Percentiles rank a stretch among this genome's conserved stretches.
phyloP scores from a whole-genome alignment of 2,113 vertebrate species.

The Sciurus niger region DNA sequence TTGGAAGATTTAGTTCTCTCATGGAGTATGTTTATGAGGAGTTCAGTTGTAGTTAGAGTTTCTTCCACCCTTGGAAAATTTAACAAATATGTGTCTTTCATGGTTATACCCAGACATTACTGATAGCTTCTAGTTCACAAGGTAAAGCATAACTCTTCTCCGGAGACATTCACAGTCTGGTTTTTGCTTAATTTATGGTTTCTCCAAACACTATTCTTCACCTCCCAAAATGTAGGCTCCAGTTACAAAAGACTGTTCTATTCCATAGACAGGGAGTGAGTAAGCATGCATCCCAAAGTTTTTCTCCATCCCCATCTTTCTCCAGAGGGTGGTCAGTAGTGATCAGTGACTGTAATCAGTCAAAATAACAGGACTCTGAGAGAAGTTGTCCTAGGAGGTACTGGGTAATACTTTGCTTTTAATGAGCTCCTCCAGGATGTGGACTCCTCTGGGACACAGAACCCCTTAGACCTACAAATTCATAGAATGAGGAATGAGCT shows the following conservation, averaged over 20 bases:
- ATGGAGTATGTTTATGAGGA: too few relatives aligned
- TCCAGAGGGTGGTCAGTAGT: background rate
- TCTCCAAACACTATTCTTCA: background rate
- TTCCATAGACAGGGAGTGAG: background rate
- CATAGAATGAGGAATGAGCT: too few relatives aligned
- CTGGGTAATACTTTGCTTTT: constrained; percentile 36
- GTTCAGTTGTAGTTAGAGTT: too few relatives aligned
- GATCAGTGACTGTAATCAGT: background rate
- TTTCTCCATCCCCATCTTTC: background rate
- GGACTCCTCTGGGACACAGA: constrained; percentile 44
- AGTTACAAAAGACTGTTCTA: background rate
- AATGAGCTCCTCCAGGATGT: constrained; percentile 66
- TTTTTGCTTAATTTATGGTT: background rate
- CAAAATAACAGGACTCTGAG: background rate
- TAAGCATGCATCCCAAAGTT: background rate
- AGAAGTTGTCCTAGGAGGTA: background rate
- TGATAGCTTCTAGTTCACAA: too few relatives aligned
- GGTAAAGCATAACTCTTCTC: too few relatives aligned
- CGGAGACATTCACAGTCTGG: background rate
- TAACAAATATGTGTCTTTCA: too few relatives aligned
- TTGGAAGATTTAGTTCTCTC: too few relatives aligned
- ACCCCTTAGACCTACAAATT: background rate
- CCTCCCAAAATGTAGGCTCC: background rate
- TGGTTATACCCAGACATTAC: too few relatives aligned
- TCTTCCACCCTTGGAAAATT: too few relatives aligned